Conservation (phyloP, 2,888 invertebrate species). For the Gnatocerus cornutus region DNA sequence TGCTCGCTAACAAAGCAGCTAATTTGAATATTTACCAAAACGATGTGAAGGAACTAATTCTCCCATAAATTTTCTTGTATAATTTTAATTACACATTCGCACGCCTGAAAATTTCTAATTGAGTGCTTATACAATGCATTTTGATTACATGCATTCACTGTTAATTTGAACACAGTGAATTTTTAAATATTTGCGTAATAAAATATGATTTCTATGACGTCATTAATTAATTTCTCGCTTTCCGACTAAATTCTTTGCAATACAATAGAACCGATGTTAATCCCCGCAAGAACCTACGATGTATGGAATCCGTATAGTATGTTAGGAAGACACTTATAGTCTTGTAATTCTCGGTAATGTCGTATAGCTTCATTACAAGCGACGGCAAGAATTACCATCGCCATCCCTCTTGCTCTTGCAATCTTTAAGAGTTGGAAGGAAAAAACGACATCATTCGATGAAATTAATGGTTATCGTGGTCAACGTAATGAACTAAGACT, state of each 20-base stretch:
- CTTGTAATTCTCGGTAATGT: conserved; percentile 69
- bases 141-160: too few relatives aligned
- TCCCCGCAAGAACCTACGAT: conserved; percentile 22
- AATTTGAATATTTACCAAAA: too few relatives aligned
- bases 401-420: conserved; percentile 44
- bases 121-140: too few relatives aligned
- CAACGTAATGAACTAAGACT: conserved; percentile 39
- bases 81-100: too few relatives aligned
- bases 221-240: not conserved
- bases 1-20: too few relatives aligned
- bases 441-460: conserved; percentile 16
- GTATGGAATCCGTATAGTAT: conserved; percentile 63
- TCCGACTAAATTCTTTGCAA: not conserved
- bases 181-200: too few relatives aligned
- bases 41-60: too few relatives aligned
- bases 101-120: too few relatives aligned
- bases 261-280: conserved; percentile 28
- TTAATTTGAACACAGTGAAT: too few relatives aligned
- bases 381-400: conserved; percentile 54
- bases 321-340: conserved; percentile 68
- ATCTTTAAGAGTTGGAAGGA: conserved; percentile 2
- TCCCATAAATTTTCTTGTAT: too few relatives aligned
- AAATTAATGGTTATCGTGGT: conserved; percentile 30
- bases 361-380: conserved; percentile 67
- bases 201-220: too few relatives aligned